Base-by-base conservation (phyloP, 2,888 invertebrate genomes). In the Heliconius charithonia region DNA sequence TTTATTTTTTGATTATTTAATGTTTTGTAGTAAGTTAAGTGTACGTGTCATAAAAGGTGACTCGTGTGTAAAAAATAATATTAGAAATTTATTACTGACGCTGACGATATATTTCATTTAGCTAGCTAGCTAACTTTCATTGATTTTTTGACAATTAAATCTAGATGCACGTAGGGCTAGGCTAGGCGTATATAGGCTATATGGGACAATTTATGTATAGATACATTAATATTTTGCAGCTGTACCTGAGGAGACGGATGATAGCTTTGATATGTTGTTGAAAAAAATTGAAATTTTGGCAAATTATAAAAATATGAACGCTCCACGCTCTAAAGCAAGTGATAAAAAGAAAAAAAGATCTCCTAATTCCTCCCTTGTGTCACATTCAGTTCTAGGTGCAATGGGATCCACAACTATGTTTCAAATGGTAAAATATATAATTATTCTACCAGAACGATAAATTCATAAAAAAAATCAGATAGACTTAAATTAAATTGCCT, bases 341-440 rank as follows among this genome's bases (percentile, higher is more conserved):
- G 93, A 92, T 2, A 93, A 92, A 82, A 93, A 92, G 83, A 93
- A 91, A 82, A 93, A 91, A 84, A 90, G 81, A 79, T 86, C 89
- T 12, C 85, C 90, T 0, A 84, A 83, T 32, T 87, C 91, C 13
- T 91, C 92, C 3, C 66, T 88, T 10, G 85, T 83, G 3, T 90
- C 92, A 22, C 87, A 89, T 59, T 83, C 87, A n/a, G 89, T 85
- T 19, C 59, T 89, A 75, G 89, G 85, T 76, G 90, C 87, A 4
- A 84, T 90, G 81, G 93, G 93, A 67, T 91, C 93, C 22, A 86
- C 90, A 4, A 91, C 91, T 3, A 87, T 93, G 87, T 93, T 94
- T 85, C 89, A 92, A 73, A 89, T 91, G 91, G 93, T 93, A n/a
- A 63, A 25, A 75, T 25, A n/a, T 75, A 56, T 51, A 62, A 71